These are phyloP conservation scores for Boleophthalmus pectinirostris DNA, from an alignment of 2,113 vertebrate genomes.

Conservation along the genomic window DNA sequence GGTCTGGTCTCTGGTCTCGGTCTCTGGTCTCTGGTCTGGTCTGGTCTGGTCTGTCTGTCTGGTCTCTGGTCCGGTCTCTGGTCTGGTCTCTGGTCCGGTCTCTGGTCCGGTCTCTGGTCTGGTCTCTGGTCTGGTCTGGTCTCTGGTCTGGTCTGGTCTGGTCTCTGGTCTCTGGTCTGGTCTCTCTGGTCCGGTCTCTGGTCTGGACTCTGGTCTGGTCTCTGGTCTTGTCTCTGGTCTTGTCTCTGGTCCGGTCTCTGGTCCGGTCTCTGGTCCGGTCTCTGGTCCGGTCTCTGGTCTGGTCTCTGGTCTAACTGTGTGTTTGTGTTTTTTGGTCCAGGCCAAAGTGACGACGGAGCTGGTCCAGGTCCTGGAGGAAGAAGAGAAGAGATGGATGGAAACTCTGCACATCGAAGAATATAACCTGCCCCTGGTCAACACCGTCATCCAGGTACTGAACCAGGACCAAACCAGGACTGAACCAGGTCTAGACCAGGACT, in stretches of 20 bases:
- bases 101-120: too few species aligned
- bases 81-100: too few species aligned
- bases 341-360: slow-evolving; percentile 73
- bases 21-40: too few species aligned
- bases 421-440: neutral
- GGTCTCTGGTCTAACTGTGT: neutral
- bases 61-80: too few species aligned
- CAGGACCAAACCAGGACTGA: neutral
- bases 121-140: neutral
- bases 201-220: neutral
- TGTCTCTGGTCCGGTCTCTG: too few species aligned
- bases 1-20: neutral
- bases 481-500: neutral
- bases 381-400: slow-evolving; percentile 75
- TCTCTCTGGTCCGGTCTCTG: too few species aligned
- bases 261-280: too few species aligned
- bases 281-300: too few species aligned
- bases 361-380: slow-evolving; percentile 74
- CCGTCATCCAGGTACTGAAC: neutral
- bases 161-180: too few species aligned
- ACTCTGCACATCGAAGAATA: slow-evolving; percentile 63
- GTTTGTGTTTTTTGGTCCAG: slow-evolving; percentile 40
- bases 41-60: neutral
- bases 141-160: too few species aligned
- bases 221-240: too few species aligned